Evolutionary conservation across 2,113 vertebrate species (phyloP), one percentile per base, ranked within the genome.

Genomic region (Lycaon pictus): DNA sequence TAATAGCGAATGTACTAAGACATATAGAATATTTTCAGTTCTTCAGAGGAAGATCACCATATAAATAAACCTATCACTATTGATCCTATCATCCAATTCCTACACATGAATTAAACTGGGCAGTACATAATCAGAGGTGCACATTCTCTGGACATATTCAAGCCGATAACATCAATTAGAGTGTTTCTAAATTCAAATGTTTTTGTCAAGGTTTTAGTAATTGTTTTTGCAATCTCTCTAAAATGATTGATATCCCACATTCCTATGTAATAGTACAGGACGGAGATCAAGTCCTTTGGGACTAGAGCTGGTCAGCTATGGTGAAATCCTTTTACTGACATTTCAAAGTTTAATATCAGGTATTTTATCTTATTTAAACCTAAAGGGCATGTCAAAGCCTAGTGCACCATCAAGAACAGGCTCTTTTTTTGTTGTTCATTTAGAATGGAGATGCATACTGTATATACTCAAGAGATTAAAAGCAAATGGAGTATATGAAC

Each of bases 271-370:
- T 37, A 43, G 60, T n/a, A 81, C 32, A 90, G 74, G 60, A 93
- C 93, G 96, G 85, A 90, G 95, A 93, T 89, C 69, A 96, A 83
- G 72, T 88, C 93, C 76, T 77, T 23, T 2, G 81, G 80, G 91
- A 97, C 16, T 8, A 51, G 69, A 79, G 43, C 29, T 93, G 93
- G 77, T 88, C 74, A 86, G 88, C 89, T 69, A 35, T 88, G 79
- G 37, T 76, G 35, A 98, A 97, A 95, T 85, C 96, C 89, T 91
- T 90, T 88, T 67, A 71, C 71, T 93, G 84, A 97, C 82, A 93
- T 97, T 97, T 97, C 82, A n/a, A 97, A 97, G 76, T 96, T 94
- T 94, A 96, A 67, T 79, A 93, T 79, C 69, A 89, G 87, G 90
- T 53, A 82, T 97, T 95, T 96, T 81, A 93, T 87, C 87, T 95